Evolutionary conservation across 2,888 invertebrate genomes (phyloP), one percentile per base, ranked within the genome.

Genomic region (Parapristionchus giblindavisi): DNA sequence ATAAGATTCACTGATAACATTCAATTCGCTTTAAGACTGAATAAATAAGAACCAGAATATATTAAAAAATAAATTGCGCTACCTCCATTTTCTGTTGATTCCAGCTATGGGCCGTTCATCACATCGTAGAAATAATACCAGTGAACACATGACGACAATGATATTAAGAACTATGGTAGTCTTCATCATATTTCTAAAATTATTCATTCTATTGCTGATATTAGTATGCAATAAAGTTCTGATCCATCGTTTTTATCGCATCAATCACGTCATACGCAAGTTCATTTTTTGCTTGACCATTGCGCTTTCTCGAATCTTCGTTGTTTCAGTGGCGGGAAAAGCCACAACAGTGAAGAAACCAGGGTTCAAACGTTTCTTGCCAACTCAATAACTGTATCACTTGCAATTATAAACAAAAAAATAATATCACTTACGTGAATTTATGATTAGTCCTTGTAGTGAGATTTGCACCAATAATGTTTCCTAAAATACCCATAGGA

Each of bases 401-500:
- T 17, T 43, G 43, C 43, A 14, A 14, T 43, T 43, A 14, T 17
- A 43, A 17, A 54, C 54, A 27, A 54, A n/a, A n/a, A n/a, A 5
- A 14, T 48, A 11, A 29, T 5, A 29, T 27, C 2, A 54, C 70
- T 40, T 8, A 71, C 70, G 56, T 38, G 56, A 71, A 71, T 24
- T 29, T 38, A 11, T 54, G 29, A 17, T 29, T 71, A 3, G 70
- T 71, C 32, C 56, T 71, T 4, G 29, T 54, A 2, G 70, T 40
- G 3, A 71, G 40, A 0, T 14, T 14, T 27, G 81, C 81, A 32
- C 82, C 82, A 5, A 80, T 60, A 29, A 73, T 75, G 52, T 77
- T 83, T 1, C 80, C 82, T 14, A 77, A n/a, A 14, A 83, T 76
- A 14, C 79, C 82, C 66, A 81, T 79, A 14, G 82, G 82, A 14